Percentiles rank a stretch among this genome's conserved stretches.
phyloP scores from a whole-genome alignment of 2,797 vertebrate genomes.

The Oreochromis grahami region DNA sequence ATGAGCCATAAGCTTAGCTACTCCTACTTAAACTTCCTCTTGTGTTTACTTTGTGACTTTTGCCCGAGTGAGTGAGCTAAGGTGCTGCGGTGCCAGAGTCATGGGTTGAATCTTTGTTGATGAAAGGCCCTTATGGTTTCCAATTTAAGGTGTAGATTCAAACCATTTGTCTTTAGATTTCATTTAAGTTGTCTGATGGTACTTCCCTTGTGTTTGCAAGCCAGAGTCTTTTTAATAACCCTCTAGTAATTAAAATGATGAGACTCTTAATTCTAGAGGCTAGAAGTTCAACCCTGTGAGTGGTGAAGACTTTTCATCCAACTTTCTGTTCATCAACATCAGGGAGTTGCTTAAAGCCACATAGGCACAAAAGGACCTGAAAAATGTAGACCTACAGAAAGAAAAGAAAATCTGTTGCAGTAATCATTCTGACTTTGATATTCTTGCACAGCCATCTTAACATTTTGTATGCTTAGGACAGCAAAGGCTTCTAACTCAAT shows the following conservation, averaged over 20 bases:
- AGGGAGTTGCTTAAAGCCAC: background rate
- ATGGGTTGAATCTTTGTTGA: background rate
- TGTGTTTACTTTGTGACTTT: background rate
- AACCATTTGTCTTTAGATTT: background rate
- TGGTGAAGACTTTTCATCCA: background rate
- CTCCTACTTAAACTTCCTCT: background rate
- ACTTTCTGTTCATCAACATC: background rate
- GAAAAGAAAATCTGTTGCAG: background rate
- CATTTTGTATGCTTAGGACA: background rate
- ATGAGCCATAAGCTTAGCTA: background rate
- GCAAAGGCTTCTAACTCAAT: slow-evolving; percentile 10
- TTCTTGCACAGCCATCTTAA: background rate
- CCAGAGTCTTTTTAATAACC: background rate
- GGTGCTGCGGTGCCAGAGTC: background rate
- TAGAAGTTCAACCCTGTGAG: background rate
- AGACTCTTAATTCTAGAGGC: background rate
- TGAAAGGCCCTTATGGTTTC: background rate
- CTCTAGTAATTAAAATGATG: background rate
- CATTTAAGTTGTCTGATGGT: background rate
- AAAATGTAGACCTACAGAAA: background rate
- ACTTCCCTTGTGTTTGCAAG: background rate
- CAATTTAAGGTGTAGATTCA: background rate
- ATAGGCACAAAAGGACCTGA: background rate
- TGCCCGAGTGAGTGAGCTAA: background rate
- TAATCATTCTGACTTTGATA: background rate